A percentile compares a stretch with the other conserved stretches of the same genome.
These are phyloP conservation scores for Caenorhabditis imperialis DNA, from an alignment of 2,888 invertebrate genomes.

Conservation along the genomic window DNA sequence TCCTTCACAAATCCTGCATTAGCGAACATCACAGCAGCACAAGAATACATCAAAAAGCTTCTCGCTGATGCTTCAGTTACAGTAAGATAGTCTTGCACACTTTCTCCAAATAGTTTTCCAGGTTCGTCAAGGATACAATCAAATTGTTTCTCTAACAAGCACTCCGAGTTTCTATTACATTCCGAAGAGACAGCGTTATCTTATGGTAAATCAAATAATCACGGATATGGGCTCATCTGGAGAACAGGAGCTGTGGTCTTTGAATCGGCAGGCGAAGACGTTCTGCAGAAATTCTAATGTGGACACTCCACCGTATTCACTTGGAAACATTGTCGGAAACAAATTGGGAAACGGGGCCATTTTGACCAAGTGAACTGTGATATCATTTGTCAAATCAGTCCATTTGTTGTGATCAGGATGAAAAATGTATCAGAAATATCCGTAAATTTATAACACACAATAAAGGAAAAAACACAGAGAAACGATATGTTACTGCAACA, in stretches of 20 bases:
- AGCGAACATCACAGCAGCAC: constrained; percentile 21
- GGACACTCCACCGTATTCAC: constrained; percentile 45
- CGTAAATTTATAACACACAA: constrained; percentile 16
- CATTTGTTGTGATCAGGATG: too few species aligned
- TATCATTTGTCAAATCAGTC: too few species aligned
- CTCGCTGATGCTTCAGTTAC: constrained; percentile 17
- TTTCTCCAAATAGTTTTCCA: not conserved
- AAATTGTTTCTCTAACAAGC: constrained; percentile 23
- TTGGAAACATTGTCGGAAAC: constrained; percentile 40
- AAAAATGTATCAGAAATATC: too few species aligned
- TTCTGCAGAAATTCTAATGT: constrained; percentile 39
- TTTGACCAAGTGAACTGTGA: constrained; percentile 16
- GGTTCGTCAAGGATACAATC: constrained; percentile 33
- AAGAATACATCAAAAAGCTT: constrained; percentile 26
- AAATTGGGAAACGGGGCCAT: constrained; percentile 40
- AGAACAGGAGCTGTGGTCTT: constrained; percentile 14
- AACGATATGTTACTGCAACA: constrained; percentile 4
- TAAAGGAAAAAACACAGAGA: not conserved
- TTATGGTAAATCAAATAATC: constrained; percentile 40
- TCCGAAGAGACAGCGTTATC: constrained; percentile 39
- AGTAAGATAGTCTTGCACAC: constrained; percentile 8
- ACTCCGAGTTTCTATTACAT: constrained; percentile 40
- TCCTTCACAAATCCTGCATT: constrained; percentile 20
- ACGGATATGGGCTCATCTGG: constrained; percentile 18
- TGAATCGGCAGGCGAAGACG: constrained; percentile 27